Evolutionary conservation across 2,797 vertebrate species (phyloP).

Genomic region (Crocidura indochinensis): DNA sequence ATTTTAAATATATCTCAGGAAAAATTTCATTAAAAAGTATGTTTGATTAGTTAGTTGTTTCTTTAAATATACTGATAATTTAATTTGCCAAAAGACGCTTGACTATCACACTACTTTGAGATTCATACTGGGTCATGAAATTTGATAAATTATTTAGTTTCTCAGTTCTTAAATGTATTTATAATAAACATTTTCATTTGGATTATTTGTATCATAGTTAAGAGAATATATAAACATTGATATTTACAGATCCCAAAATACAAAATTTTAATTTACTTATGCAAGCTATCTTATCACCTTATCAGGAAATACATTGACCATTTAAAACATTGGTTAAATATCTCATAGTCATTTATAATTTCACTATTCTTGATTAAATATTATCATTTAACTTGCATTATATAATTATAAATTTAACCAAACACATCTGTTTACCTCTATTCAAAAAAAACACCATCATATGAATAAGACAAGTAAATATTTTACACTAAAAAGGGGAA

Average conservation of each 20-base stretch:
- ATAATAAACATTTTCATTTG: no score
- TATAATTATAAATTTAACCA: constrained; percentile 13
- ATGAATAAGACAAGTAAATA: background rate
- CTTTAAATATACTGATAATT: background rate
- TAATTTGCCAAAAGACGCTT: background rate
- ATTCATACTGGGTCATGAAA: background rate
- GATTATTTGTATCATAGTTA: no score
- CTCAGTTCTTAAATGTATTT: background rate
- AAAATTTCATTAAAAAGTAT: background rate
- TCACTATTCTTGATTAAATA: constrained; percentile 33
- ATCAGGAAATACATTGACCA: background rate
- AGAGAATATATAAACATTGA: no score
- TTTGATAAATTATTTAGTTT: constrained; percentile 23
- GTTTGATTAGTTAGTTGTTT: background rate
- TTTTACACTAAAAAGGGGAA: constrained; percentile 5
- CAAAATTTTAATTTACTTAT: background rate
- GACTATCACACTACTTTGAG: constrained; percentile 30
- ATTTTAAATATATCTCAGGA: background rate
- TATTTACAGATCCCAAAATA: background rate
- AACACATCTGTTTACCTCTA: background rate
- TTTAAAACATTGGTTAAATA: background rate
- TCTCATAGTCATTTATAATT: constrained; percentile 40
- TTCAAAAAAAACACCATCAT: background rate
- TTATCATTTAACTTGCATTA: background rate
- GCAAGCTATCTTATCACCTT: background rate